A percentile compares a stretch with the other conserved stretches of the same genome.
Evolutionary conservation across 2,797 vertebrate species (phyloP).

Genomic region (Oryzias sinensis): DNA sequence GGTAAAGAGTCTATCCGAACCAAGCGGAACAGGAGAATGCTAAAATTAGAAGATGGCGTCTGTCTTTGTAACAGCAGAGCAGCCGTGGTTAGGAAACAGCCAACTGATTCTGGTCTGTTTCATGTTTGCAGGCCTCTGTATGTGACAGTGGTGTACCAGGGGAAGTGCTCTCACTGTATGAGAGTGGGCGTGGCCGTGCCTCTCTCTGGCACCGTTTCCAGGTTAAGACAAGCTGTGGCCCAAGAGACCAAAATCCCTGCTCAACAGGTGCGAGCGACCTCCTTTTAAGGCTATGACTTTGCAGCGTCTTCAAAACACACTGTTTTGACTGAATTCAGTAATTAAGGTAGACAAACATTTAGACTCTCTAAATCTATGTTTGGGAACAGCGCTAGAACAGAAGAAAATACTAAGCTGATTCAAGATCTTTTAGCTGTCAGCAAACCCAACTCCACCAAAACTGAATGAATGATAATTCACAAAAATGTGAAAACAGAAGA

Average conservation of each 20-base stretch:
- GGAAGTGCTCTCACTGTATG: conserved; percentile 97
- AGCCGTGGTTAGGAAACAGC: conserved; percentile 33
- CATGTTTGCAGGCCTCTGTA: conserved; percentile 86
- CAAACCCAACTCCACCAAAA: no score
- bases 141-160: conserved; percentile 95
- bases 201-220: conserved; percentile 87
- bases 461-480: no score
- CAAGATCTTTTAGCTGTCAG: no score
- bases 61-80: conserved; percentile 33
- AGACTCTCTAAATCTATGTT: no score
- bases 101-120: conserved; percentile 32
- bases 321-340: no score
- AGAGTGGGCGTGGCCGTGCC: conserved; percentile 94
- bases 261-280: conserved; percentile 82
- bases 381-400: no score
- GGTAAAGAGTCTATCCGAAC: conserved; percentile 30
- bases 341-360: no score
- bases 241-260: conserved; percentile 95
- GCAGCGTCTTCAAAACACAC: background rate
- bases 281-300: background rate
- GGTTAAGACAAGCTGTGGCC: conserved; percentile 91
- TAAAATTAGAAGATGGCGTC: conserved; percentile 55
- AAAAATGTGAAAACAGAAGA: no score
- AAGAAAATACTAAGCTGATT: no score
- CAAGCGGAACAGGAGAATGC: conserved; percentile 39